A percentile compares a stretch with the other conserved stretches of the same genome.
phyloP scores from a whole-genome alignment of 2,113 vertebrate genomes.

The Indicator maculatus region DNA sequence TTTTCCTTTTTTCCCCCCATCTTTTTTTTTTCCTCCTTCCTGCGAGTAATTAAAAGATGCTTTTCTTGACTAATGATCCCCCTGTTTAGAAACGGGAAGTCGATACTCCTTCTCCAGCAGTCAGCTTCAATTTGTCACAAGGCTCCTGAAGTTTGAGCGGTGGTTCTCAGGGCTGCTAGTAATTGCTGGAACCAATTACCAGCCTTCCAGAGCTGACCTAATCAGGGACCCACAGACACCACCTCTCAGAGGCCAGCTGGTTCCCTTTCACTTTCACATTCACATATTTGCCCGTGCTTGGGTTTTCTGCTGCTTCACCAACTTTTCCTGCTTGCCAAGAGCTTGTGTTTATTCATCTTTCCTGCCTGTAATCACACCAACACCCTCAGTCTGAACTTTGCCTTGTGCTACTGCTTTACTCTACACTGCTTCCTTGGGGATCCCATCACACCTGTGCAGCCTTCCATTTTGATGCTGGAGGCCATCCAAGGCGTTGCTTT shows the following conservation, averaged over 20 bases:
- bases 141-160: slow-evolving; percentile 71
- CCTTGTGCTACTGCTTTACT: neutral
- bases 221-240: slow-evolving; percentile 44
- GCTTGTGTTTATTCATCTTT: neutral
- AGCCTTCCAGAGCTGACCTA: slow-evolving; percentile 63
- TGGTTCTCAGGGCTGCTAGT: slow-evolving; percentile 68
- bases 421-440: neutral
- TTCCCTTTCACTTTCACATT: neutral
- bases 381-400: neutral
- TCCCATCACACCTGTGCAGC: neutral
- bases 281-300: accelerated
- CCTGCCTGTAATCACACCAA: accelerated
- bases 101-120: slow-evolving; percentile 85
- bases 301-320: neutral
- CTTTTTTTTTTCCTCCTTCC: slow-evolving; percentile 37
- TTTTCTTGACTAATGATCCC: slow-evolving; percentile 93
- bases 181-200: slow-evolving; percentile 77
- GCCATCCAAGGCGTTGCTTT: neutral
- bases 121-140: slow-evolving; percentile 90
- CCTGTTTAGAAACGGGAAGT: slow-evolving; percentile 86
- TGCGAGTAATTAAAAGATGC: slow-evolving; percentile 95
- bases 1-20: neutral
- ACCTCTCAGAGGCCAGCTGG: slow-evolving; percentile 23
- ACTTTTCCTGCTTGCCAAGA: accelerated
- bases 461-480: neutral